Evolutionary conservation across 1,140 invertebrate species (phyloP).

Genomic region (Drosophila cardini): DNA sequence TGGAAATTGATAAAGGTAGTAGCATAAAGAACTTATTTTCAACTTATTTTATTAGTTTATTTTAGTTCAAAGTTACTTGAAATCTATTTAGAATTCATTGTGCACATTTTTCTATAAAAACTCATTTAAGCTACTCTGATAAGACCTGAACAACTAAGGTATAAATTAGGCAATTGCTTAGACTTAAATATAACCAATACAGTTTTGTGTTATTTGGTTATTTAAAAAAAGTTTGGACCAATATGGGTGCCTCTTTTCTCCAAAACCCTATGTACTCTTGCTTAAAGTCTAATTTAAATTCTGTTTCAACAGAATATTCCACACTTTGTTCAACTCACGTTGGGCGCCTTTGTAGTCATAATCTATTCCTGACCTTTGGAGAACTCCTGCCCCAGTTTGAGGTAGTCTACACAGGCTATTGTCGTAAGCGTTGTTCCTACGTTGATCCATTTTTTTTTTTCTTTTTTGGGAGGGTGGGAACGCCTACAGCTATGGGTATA

Average conservation of each 20-base stretch:
- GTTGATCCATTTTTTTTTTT: conserved; percentile 7
- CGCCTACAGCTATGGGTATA: conserved; percentile 31
- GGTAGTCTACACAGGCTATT: conserved; percentile 9
- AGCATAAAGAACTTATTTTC: not conserved
- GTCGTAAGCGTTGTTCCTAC: conserved; percentile 24
- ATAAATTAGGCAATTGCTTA: too few species aligned
- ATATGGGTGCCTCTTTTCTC: too few species aligned
- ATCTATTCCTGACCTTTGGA: conserved; percentile 12
- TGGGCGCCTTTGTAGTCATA: not conserved
- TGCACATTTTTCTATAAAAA: not conserved
- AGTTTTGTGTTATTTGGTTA: too few species aligned
- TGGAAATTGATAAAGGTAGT: not conserved
- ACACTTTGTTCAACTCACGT: not conserved
- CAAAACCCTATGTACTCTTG: too few species aligned
- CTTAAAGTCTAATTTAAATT: too few species aligned
- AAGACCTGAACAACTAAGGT: too few species aligned
- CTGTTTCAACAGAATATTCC: not conserved
- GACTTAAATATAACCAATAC: too few species aligned
- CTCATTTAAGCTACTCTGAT: too few species aligned
- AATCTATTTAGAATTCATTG: not conserved
- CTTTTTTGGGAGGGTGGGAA: conserved; percentile 13
- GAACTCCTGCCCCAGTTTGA: conserved; percentile 5
- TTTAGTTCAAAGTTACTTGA: not conserved
- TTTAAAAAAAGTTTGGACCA: too few species aligned
- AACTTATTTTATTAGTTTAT: not conserved